phyloP scores from a whole-genome alignment of 2,888 invertebrate genomes.

The Protula sp. region DNA sequence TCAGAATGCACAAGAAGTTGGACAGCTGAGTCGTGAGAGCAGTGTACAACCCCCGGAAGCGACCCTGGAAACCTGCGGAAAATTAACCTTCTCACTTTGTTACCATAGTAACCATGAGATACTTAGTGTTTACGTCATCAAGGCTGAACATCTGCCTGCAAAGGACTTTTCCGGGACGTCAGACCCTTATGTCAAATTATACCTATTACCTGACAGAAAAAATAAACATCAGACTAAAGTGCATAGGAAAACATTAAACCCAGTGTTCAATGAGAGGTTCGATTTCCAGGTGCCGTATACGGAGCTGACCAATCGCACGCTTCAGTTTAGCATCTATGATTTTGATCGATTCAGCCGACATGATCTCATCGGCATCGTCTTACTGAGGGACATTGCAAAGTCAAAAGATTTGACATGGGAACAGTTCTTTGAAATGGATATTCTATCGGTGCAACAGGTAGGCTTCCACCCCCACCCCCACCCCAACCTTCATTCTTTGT shows the following conservation, averaged over 20 bases:
- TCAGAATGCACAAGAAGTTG: constrained; percentile 25
- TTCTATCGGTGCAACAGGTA: constrained; percentile 61
- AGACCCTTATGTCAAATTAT: constrained; percentile 82
- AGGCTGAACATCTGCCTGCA: constrained; percentile 73
- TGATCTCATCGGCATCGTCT: constrained; percentile 79
- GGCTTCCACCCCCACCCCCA: too few relatives aligned
- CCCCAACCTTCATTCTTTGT: too few relatives aligned
- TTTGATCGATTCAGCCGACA: constrained; percentile 84
- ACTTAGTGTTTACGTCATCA: constrained; percentile 69
- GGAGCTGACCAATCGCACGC: constrained; percentile 68
- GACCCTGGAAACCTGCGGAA: constrained; percentile 8
- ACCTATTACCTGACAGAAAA: constrained; percentile 76
- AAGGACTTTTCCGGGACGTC: constrained; percentile 79
- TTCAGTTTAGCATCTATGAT: constrained; percentile 83
- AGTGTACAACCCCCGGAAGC: neutral
- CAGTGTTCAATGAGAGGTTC: constrained; percentile 79
- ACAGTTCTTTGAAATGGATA: constrained; percentile 79
- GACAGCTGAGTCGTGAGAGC: neutral
- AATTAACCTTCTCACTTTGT: constrained; percentile 65
- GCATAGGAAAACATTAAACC: constrained; percentile 73
- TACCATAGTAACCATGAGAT: constrained; percentile 78
- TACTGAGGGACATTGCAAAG: constrained; percentile 69
- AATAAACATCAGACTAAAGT: constrained; percentile 56
- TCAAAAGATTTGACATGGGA: constrained; percentile 73
- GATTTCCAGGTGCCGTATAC: constrained; percentile 75